Evolutionary conservation across 2,113 vertebrate species (phyloP).

Genomic region (Ptilonorhynchus violaceus): DNA sequence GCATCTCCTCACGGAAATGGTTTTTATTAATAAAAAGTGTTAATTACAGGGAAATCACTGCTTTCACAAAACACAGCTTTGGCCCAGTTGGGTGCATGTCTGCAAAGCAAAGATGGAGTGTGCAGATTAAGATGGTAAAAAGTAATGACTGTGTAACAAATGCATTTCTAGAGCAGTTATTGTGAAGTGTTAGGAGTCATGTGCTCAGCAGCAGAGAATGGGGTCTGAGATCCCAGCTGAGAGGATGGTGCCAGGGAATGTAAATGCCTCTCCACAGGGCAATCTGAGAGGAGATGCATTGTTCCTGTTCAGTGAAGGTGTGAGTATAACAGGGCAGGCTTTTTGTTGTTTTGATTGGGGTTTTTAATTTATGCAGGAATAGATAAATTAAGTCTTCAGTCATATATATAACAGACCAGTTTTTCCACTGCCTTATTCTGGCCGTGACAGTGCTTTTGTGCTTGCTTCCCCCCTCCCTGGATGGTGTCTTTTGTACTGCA

Average conservation of each 20-base stretch:
- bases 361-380: not conserved
- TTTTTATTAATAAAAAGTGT: not conserved
- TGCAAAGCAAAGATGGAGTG: not conserved
- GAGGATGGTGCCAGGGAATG: not conserved
- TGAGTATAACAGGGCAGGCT: not conserved
- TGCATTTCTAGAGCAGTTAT: not conserved
- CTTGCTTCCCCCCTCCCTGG: not conserved
- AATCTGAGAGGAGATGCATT: not conserved
- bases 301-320: not conserved
- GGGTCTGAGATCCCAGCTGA: not conserved
- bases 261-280: not conserved
- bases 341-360: not conserved
- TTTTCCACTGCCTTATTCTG: not conserved
- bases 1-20: not conserved
- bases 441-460: not conserved
- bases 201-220: not conserved
- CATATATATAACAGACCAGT: not conserved
- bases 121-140: not conserved
- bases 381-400: not conserved
- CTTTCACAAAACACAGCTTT: not conserved
- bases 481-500: not conserved
- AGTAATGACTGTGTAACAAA: not conserved
- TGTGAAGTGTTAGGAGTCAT: not conserved
- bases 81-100: not conserved
- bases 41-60: not conserved